A percentile compares a stretch with the other conserved stretches of the same genome.
Evolutionary conservation across 2,888 invertebrate genomes (phyloP).

Genomic region (Lordiphosa andalusiaca): DNA sequence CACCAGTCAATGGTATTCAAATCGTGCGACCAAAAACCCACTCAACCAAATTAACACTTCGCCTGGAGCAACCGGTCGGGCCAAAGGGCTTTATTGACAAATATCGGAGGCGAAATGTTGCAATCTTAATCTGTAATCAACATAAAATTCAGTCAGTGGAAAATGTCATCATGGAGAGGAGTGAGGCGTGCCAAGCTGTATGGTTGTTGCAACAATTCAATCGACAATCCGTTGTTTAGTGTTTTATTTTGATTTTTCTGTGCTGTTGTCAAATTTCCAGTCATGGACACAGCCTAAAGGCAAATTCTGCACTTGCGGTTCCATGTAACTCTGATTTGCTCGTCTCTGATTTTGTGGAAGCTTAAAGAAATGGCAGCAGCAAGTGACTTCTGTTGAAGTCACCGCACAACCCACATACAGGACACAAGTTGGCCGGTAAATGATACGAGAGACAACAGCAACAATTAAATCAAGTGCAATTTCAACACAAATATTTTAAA

Average conservation of each 20-base stretch:
- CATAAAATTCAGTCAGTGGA: conserved; percentile 74
- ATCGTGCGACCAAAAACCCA: conserved; percentile 68
- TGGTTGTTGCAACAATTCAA: conserved; percentile 68
- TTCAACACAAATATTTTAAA: conserved; percentile 70
- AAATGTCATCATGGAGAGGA: conserved; percentile 59
- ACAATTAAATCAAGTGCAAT: conserved; percentile 74
- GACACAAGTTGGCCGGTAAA: conserved; percentile 56
- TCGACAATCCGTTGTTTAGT: conserved; percentile 52
- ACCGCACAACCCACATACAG: conserved; percentile 24
- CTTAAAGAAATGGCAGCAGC: conserved; percentile 57
- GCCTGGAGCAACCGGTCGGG: conserved; percentile 21
- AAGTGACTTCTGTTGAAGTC: conserved; percentile 63
- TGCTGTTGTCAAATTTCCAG: conserved; percentile 12
- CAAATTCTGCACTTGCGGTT: conserved; percentile 67
- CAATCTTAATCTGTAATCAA: conserved; percentile 76
- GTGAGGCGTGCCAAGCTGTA: conserved; percentile 18
- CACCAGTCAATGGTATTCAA: conserved; percentile 51
- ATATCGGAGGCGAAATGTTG: conserved; percentile 70
- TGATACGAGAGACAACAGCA: conserved; percentile 59
- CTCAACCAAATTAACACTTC: conserved; percentile 74
- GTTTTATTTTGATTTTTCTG: not conserved
- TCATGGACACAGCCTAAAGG: conserved; percentile 51
- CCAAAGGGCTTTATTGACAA: conserved; percentile 67
- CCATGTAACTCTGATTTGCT: conserved; percentile 67
- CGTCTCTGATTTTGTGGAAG: conserved; percentile 52